A percentile compares a stretch with the other conserved stretches of the same genome.
Conservation (phyloP, 1,140 invertebrate genomes). For the Drosophila tristis region DNA sequence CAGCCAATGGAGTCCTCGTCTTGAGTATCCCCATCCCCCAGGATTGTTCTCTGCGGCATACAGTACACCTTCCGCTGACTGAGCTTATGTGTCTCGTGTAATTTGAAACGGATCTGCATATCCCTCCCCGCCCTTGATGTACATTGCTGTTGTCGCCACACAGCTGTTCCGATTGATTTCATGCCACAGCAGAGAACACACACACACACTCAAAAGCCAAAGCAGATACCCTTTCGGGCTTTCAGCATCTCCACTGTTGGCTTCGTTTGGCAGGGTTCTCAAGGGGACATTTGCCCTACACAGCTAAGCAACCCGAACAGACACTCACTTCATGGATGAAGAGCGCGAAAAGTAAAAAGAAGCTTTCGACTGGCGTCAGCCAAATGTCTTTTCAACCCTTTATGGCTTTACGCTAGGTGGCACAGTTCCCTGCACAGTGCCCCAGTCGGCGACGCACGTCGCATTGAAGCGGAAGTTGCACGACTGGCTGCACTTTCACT, state of each 20-base stretch:
- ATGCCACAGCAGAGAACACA: constrained; percentile 61
- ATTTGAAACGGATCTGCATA: constrained; percentile 41
- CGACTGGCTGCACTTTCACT: constrained; percentile 75
- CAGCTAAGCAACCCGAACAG: no score
- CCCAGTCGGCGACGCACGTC: constrained; percentile 42
- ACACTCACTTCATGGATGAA: constrained; percentile 22
- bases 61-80: no score
- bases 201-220: constrained; percentile 36
- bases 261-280: no score
- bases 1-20: no score
- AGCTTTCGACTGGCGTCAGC: constrained; percentile 23
- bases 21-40: no score
- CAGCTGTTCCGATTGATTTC: constrained; percentile 76
- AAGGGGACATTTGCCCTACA: no score
- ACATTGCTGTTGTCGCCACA: constrained; percentile 14
- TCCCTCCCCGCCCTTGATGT: neutral
- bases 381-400: constrained; percentile 59
- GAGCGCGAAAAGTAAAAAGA: constrained; percentile 45
- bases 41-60: no score
- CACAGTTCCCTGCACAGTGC: constrained; percentile 51
- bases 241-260: no score
- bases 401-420: constrained; percentile 62
- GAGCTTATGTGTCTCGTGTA: constrained; percentile 27
- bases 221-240: neutral
- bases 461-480: constrained; percentile 52